A percentile compares a stretch with the other conserved stretches of the same genome.
Conservation (phyloP, 2,113 vertebrate genomes). For the Plotosus lineatus region DNA sequence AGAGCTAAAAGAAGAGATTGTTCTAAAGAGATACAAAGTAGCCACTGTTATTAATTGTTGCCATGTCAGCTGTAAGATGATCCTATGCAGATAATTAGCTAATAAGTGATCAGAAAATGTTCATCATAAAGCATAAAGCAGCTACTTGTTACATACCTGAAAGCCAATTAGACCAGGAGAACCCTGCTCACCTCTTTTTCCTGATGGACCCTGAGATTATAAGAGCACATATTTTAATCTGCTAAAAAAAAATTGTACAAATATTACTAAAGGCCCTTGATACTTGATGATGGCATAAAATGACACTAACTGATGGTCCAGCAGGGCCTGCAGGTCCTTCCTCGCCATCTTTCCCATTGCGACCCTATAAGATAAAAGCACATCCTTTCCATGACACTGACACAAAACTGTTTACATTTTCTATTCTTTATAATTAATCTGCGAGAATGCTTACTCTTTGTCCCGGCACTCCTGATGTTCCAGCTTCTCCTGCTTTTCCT, state of each 20-base stretch:
- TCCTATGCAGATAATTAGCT: background rate
- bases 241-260: background rate
- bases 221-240: background rate
- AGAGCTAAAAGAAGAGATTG: background rate
- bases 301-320: conserved; percentile 84
- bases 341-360: conserved; percentile 97
- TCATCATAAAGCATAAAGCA: background rate
- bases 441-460: conserved; percentile 78
- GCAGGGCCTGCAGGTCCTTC: conserved; percentile 85
- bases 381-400: conserved; percentile 7
- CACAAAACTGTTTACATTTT: background rate
- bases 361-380: conserved; percentile 73
- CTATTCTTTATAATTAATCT: background rate
- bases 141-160: conserved; percentile 74
- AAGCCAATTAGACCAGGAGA: conserved; percentile 91
- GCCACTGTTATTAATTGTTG: background rate
- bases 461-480: conserved; percentile 83
- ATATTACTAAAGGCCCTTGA: background rate
- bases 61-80: background rate
- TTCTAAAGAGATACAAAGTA: background rate
- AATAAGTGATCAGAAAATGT: background rate
- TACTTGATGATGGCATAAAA: background rate
- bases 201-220: conserved; percentile 79
- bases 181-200: conserved; percentile 95
- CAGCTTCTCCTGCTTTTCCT: conserved; percentile 90